These are phyloP conservation scores for Molossus alvarezi DNA, from an alignment of 2,797 vertebrate species.

Conservation along the genomic window DNA sequence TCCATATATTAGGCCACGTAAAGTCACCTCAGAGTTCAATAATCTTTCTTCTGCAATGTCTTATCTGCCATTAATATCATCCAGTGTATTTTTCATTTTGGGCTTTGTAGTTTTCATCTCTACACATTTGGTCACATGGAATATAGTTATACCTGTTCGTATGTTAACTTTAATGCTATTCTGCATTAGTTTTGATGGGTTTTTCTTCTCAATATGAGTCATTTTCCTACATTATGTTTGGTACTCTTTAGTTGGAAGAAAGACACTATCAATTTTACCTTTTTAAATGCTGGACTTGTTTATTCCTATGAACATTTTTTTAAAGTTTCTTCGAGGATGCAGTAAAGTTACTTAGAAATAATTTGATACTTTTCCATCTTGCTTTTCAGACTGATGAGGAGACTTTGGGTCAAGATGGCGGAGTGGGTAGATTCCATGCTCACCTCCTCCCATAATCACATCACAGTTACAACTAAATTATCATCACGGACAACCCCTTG, in stretches of 20 bases:
- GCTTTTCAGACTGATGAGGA: not conserved
- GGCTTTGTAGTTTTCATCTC: not conserved
- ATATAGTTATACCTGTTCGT: not conserved
- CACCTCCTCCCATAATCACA: not conserved
- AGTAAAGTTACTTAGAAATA: not conserved
- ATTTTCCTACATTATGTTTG: not conserved
- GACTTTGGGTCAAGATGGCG: not conserved
- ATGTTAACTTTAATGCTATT: not conserved
- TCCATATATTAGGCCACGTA: not conserved
- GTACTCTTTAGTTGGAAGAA: not conserved
- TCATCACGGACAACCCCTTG: too few relatives aligned
- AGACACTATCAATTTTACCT: not conserved
- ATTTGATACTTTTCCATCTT: not conserved
- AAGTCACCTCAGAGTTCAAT: not conserved
- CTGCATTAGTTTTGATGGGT: not conserved
- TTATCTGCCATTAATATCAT: not conserved
- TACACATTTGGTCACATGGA: not conserved
- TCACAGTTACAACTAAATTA: too few relatives aligned
- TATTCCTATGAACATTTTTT: not conserved
- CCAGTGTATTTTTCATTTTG: not conserved
- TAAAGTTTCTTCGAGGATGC: not conserved
- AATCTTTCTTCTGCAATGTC: not conserved
- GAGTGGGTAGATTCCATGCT: not conserved
- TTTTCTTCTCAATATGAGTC: not conserved
- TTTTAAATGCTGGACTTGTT: not conserved